These are phyloP conservation scores for Oreochromis mossambicus DNA, from an alignment of 2,797 vertebrate species.

Conservation along the genomic window DNA sequence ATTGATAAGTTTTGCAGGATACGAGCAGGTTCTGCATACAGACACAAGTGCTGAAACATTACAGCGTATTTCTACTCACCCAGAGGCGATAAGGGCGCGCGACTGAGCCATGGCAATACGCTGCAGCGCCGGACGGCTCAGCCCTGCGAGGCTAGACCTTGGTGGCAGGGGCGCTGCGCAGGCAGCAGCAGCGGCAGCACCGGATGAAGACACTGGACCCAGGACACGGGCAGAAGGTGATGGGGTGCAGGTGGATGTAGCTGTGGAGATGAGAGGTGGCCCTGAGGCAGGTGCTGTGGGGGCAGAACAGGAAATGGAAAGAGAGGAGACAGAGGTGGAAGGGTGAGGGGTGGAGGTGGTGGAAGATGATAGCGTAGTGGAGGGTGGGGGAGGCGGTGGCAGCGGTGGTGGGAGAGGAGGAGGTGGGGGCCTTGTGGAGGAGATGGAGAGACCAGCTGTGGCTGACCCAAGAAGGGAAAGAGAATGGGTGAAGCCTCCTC, in stretches of 20 bases:
- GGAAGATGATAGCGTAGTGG: conserved; percentile 22
- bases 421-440: conserved; percentile 62
- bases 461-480: conserved; percentile 71
- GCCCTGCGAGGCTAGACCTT: conserved; percentile 80
- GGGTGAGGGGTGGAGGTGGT: conserved; percentile 27
- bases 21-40: not conserved
- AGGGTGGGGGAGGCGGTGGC: conserved; percentile 52
- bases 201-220: conserved; percentile 64
- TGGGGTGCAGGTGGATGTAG: conserved; percentile 75
- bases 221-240: conserved; percentile 73
- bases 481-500: conserved; percentile 61
- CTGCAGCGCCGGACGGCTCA: conserved; percentile 87
- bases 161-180: conserved; percentile 74
- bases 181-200: conserved; percentile 52
- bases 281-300: conserved; percentile 34
- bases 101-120: conserved; percentile 94
- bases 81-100: conserved; percentile 91
- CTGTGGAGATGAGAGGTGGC: conserved; percentile 70
- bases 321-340: conserved; percentile 23
- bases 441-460: conserved; percentile 72
- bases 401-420: conserved; percentile 67
- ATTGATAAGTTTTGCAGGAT: not conserved
- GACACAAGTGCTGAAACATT: not conserved
- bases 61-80: conserved; percentile 77
- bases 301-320: conserved; percentile 23